These are phyloP conservation scores for Odontothrips loti DNA, from an alignment of 2,888 invertebrate genomes.

Conservation along the genomic window DNA sequence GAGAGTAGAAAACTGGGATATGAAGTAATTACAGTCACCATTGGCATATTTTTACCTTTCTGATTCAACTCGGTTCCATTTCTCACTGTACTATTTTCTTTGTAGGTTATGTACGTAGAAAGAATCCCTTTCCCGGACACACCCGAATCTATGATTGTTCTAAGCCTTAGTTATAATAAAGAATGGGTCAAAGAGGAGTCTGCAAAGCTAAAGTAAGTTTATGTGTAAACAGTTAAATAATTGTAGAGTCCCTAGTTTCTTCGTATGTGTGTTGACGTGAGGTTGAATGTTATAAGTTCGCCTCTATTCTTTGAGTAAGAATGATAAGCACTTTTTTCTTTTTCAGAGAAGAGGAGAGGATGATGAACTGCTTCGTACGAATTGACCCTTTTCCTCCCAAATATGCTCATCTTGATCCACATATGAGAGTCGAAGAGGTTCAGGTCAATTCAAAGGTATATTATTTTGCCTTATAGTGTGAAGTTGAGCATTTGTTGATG, in stretches of 20 bases:
- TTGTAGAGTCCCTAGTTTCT: not conserved
- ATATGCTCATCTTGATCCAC: not conserved
- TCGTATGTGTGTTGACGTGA: too few relatives aligned
- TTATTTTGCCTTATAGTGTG: not conserved
- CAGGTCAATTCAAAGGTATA: not conserved
- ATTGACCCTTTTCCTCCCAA: not conserved
- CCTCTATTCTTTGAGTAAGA: too few relatives aligned
- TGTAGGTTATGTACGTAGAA: not conserved
- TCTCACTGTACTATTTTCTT: not conserved
- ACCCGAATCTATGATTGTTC: not conserved
- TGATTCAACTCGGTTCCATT: not conserved
- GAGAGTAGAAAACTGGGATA: not conserved
- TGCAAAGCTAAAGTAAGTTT: not conserved
- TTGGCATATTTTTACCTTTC: not conserved
- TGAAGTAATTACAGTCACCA: not conserved
- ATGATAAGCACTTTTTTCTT: not conserved
- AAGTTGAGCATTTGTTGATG: not conserved
- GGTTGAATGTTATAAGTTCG: too few relatives aligned
- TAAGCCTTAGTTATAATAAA: not conserved
- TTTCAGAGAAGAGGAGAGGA: not conserved
- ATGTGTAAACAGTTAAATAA: not conserved
- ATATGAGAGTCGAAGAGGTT: not conserved
- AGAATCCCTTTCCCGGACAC: not conserved
- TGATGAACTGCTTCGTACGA: not conserved
- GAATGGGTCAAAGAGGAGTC: not conserved